Conservation (phyloP, 2,888 invertebrate species). For the Tupiocoris notatus region DNA sequence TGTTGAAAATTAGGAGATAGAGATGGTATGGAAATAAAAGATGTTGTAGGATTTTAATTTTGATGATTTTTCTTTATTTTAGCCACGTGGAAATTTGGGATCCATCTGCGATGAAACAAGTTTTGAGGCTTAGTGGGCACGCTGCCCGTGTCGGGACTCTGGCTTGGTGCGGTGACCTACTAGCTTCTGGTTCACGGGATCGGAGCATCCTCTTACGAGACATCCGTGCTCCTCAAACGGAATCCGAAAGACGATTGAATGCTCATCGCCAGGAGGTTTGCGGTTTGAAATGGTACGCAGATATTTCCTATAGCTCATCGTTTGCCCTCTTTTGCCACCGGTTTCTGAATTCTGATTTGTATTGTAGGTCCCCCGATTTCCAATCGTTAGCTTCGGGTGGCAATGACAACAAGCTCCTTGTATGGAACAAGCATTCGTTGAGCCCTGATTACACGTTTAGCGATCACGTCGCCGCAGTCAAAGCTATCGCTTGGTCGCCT, state of each 20-base stretch:
- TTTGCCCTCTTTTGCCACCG: background rate
- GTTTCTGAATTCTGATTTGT: background rate
- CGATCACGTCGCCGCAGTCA: conserved; percentile 95
- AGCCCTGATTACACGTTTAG: conserved; percentile 93
- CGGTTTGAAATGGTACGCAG: conserved; percentile 93
- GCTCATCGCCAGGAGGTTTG: conserved; percentile 95
- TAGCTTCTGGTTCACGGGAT: conserved; percentile 93
- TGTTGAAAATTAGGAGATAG: too few species aligned
- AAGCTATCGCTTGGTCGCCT: conserved; percentile 98
- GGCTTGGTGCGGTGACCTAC: conserved; percentile 93
- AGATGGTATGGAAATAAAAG: too few species aligned
- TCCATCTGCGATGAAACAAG: conserved; percentile 84
- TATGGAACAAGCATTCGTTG: conserved; percentile 85
- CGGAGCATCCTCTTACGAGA: conserved; percentile 90
- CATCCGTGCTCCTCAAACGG: conserved; percentile 69
- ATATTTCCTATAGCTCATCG: too few species aligned
- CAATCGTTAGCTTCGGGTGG: conserved; percentile 97
- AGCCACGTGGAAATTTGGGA: conserved; percentile 98
- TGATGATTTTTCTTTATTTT: conserved; percentile 31
- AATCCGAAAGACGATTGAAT: conserved; percentile 72
- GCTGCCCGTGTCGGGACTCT: conserved; percentile 90
- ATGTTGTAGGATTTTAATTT: background rate
- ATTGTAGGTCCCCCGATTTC: conserved; percentile 77
- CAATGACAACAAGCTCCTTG: conserved; percentile 93
- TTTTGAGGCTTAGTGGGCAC: conserved; percentile 89